phyloP scores from a whole-genome alignment of 2,888 invertebrate species.

The Rhyacophila evoluta region DNA sequence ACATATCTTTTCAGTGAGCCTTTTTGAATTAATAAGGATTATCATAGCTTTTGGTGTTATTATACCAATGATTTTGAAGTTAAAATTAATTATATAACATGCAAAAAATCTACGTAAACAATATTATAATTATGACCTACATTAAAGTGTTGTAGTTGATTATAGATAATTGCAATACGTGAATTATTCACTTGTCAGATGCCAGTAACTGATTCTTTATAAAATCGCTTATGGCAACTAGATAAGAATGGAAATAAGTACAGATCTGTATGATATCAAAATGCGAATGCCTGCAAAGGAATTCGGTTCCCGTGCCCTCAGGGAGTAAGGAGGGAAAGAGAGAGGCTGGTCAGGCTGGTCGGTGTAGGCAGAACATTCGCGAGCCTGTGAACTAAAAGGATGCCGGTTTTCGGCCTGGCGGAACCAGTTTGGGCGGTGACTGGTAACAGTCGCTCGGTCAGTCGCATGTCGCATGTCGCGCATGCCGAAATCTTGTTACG shows the following conservation, averaged over 20 bases:
- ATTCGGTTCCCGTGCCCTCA: slow-evolving; percentile 12
- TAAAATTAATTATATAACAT: too few species aligned
- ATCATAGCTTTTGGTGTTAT: too few species aligned
- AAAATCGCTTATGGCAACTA: too few species aligned
- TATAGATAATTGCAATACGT: too few species aligned
- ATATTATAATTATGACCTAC: too few species aligned
- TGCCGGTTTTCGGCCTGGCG: background rate
- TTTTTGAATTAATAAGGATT: too few species aligned
- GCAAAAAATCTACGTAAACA: too few species aligned
- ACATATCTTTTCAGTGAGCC: too few species aligned
- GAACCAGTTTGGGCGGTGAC: slow-evolving; percentile 27
- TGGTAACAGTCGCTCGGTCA: background rate
- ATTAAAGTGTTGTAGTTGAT: too few species aligned
- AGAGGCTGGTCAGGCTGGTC: background rate
- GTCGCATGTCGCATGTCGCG: background rate
- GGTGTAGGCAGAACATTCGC: background rate
- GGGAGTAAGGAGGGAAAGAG: background rate
- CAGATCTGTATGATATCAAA: background rate
- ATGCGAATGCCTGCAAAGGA: slow-evolving; percentile 12
- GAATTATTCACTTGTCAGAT: too few species aligned
- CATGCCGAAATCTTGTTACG: background rate
- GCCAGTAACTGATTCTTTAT: too few species aligned
- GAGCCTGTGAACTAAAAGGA: background rate
- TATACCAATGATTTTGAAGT: too few species aligned
- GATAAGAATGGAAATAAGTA: background rate